phyloP scores from a whole-genome alignment of 2,888 invertebrate species.

The Caenorhabditis afra region DNA sequence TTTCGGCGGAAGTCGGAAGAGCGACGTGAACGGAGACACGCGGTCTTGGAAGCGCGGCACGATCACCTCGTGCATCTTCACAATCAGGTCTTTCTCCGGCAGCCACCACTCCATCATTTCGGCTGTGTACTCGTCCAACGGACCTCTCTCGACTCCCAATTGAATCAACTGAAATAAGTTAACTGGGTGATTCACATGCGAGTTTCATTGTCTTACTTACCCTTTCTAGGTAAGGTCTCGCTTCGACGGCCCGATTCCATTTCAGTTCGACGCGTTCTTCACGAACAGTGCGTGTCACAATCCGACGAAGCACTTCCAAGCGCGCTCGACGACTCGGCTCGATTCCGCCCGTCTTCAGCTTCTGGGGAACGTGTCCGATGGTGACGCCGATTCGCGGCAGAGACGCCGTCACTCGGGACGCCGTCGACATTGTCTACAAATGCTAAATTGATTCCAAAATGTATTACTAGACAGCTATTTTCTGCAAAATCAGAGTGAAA shows the following conservation, averaged over 20 bases:
- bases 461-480: too few species aligned
- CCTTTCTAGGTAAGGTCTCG: constrained; percentile 77
- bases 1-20: constrained; percentile 73
- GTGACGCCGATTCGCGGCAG: constrained; percentile 74
- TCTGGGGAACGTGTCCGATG: constrained; percentile 78
- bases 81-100: constrained; percentile 71
- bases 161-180: constrained; percentile 76
- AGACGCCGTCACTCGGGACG: constrained; percentile 62
- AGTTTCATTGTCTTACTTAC: constrained; percentile 52
- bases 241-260: constrained; percentile 79
- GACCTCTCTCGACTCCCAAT: constrained; percentile 75
- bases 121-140: constrained; percentile 75
- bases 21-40: constrained; percentile 75
- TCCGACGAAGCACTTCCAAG: constrained; percentile 72
- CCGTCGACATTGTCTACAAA: constrained; percentile 29
- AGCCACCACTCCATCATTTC: constrained; percentile 80
- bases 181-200: not conserved
- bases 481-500: not conserved
- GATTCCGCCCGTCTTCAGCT: constrained; percentile 72
- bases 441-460: too few species aligned
- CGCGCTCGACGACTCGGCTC: constrained; percentile 67
- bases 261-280: constrained; percentile 78
- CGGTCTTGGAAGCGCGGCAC: constrained; percentile 62
- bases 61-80: constrained; percentile 70
- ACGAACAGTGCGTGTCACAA: constrained; percentile 76